Percentiles rank a stretch among this genome's conserved stretches.
Evolutionary conservation across 2,113 vertebrate species (phyloP).

Genomic region (Dolichotis patagonum): DNA sequence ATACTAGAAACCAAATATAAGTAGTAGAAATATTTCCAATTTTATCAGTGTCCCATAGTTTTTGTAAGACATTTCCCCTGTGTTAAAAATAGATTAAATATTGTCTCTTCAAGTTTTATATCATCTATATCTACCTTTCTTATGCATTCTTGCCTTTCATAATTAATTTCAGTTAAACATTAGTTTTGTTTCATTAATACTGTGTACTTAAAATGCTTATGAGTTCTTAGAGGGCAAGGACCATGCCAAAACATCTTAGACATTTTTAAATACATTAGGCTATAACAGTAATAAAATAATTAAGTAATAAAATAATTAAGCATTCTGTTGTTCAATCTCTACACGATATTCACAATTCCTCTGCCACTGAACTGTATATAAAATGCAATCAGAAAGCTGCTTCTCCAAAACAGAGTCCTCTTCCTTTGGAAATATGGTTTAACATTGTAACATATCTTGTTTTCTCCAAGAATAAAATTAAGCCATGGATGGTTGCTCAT

Average conservation of each 20-base stretch:
- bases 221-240: constrained; percentile 51
- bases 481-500: neutral
- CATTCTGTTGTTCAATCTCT: constrained; percentile 25
- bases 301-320: constrained; percentile 46
- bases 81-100: constrained; percentile 49
- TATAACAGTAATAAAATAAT: constrained; percentile 51
- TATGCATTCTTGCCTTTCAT: constrained; percentile 54
- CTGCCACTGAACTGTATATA: neutral
- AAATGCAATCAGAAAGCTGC: constrained; percentile 47
- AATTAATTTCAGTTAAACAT: constrained; percentile 75
- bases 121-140: constrained; percentile 38
- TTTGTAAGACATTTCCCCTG: constrained; percentile 21
- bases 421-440: constrained; percentile 8
- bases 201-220: constrained; percentile 68
- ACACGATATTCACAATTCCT: neutral
- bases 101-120: constrained; percentile 56
- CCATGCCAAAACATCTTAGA: constrained; percentile 53
- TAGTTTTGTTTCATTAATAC: constrained; percentile 70
- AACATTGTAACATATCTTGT: neutral
- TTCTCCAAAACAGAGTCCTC: neutral
- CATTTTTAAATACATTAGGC: constrained; percentile 48
- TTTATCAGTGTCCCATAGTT: neutral
- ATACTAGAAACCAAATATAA: constrained; percentile 3
- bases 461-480: neutral
- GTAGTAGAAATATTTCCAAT: constrained; percentile 35